Conservation (phyloP, 2,113 vertebrate genomes). For the Clarias batrachus region DNA sequence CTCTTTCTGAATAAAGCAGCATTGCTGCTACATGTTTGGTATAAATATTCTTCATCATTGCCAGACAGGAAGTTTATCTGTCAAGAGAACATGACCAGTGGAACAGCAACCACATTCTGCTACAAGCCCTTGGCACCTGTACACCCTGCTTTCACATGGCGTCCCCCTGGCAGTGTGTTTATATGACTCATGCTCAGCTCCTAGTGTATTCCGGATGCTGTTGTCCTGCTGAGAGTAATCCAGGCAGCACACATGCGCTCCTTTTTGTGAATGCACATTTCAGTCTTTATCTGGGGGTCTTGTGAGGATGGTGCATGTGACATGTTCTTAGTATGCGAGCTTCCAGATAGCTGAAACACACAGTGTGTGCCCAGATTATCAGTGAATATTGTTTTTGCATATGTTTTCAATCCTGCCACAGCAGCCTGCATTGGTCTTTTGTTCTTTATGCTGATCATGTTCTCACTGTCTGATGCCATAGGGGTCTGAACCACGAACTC, state of each 20-base stretch:
- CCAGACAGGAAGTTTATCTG: slow-evolving; percentile 46
- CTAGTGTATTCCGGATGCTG: slow-evolving; percentile 25
- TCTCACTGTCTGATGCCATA: background rate
- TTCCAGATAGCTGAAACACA: slow-evolving; percentile 36
- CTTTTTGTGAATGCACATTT: slow-evolving; percentile 38
- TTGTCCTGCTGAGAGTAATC: slow-evolving; percentile 40
- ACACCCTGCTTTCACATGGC: slow-evolving; percentile 27
- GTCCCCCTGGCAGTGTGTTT: background rate
- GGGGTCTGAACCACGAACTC: background rate
- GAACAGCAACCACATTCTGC: slow-evolving; percentile 43
- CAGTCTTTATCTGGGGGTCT: slow-evolving; percentile 18
- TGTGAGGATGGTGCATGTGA: slow-evolving; percentile 36
- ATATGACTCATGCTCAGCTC: slow-evolving; percentile 11
- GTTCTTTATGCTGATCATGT: background rate
- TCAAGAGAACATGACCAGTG: slow-evolving; percentile 36
- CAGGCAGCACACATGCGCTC: slow-evolving; percentile 6
- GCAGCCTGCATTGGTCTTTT: background rate
- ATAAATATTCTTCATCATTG: slow-evolving; percentile 44
- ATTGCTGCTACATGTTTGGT: slow-evolving; percentile 52
- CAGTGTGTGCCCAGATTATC: slow-evolving; percentile 20
- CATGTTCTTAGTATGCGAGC: slow-evolving; percentile 3
- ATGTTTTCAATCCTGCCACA: slow-evolving; percentile 19
- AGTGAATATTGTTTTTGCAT: slow-evolving; percentile 42
- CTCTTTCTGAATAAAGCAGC: slow-evolving; percentile 51
- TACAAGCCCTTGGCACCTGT: slow-evolving; percentile 53